Evolutionary conservation across 2,113 vertebrate genomes (phyloP).

Genomic region (zebrafish (Danio rerio)): GRCz12tu NC_133182.1:17040501-17041000

Average conservation of each 20-base stretch:
- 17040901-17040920: too few relatives aligned
- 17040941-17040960: too few relatives aligned
- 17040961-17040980: too few relatives aligned
- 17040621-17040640: conserved; percentile 71
- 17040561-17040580: conserved; percentile 32
- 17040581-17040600: conserved; percentile 31
- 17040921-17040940: too few relatives aligned
- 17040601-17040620: conserved; percentile 39
- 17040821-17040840: not conserved
- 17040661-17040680: conserved; percentile 25
- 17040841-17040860: not conserved
- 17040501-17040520: conserved; percentile 53
- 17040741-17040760: not conserved
- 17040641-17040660: not conserved
- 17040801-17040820: not conserved
- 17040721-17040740: conserved; percentile 41
- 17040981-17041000: too few relatives aligned
- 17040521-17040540: conserved; percentile 45
- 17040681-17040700: conserved; percentile 4
- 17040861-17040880: too few relatives aligned
- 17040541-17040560: conserved; percentile 60
- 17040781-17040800: not conserved
- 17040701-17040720: not conserved
- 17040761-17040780: not conserved
- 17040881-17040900: too few relatives aligned